Percentiles rank a stretch among this genome's conserved stretches.
Evolutionary conservation across 2,888 invertebrate genomes (phyloP).

Genomic region (Cheilosia vulpina): DNA sequence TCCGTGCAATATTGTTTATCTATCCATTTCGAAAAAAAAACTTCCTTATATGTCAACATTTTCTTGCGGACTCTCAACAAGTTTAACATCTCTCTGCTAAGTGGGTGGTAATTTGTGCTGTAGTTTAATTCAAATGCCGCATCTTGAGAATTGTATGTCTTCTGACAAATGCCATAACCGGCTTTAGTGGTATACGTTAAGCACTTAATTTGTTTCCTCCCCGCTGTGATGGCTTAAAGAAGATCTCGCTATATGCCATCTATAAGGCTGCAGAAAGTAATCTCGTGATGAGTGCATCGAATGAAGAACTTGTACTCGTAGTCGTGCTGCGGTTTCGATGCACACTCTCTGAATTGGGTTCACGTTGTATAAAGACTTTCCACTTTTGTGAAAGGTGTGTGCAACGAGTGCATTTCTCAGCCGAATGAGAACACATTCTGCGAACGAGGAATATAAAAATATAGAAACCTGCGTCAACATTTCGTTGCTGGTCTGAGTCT

Average conservation of each 20-base stretch:
- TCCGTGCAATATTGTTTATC: slow-evolving; percentile 10
- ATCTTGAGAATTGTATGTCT: slow-evolving; percentile 1
- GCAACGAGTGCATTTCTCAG: background rate
- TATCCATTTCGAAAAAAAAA: background rate
- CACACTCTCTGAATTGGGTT: background rate
- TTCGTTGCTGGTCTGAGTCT: background rate
- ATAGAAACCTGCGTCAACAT: background rate
- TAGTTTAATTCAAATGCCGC: slow-evolving; percentile 6
- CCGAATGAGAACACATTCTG: background rate
- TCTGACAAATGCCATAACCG: slow-evolving; percentile 1
- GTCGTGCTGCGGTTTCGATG: too few relatives aligned
- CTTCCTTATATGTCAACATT: background rate
- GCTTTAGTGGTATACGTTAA: background rate
- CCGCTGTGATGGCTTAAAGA: background rate
- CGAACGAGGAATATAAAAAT: background rate
- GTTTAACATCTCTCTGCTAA: slow-evolving; percentile 10
- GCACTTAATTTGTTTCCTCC: background rate
- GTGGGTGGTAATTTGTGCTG: slow-evolving; percentile 21
- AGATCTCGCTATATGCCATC: too few relatives aligned
- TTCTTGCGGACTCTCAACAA: background rate
- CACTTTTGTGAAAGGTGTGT: background rate
- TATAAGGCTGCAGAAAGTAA: too few relatives aligned
- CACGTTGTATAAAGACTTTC: background rate
- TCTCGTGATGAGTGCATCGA: too few relatives aligned
- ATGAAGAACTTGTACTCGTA: too few relatives aligned